Conservation (phyloP, 2,888 invertebrate species). For the Oscheius sp. region DNA sequence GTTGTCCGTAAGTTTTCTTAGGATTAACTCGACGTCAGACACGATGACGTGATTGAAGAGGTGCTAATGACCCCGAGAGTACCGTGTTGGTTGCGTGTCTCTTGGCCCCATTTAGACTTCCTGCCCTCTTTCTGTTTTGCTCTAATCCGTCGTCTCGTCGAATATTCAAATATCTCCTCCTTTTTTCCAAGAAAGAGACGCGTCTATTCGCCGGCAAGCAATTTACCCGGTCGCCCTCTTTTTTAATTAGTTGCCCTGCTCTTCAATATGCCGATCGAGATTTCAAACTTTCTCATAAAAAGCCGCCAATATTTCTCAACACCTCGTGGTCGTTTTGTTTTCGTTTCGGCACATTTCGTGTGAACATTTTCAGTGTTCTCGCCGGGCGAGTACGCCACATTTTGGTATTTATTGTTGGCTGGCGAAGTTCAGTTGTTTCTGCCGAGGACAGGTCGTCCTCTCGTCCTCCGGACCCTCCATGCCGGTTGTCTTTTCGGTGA, state of each 20-base stretch:
- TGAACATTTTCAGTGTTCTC: slow-evolving; percentile 67
- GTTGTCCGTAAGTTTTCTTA: slow-evolving; percentile 63
- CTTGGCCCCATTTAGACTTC: not conserved
- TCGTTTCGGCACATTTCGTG: not conserved
- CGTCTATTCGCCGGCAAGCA: not conserved
- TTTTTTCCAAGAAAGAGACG: too few relatives aligned
- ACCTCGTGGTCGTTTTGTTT: not conserved
- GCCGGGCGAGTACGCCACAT: slow-evolving; percentile 61
- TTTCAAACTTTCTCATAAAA: too few relatives aligned
- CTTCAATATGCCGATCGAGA: not conserved
- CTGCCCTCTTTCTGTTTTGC: not conserved
- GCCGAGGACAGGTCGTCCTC: not conserved
- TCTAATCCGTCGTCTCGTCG: too few relatives aligned
- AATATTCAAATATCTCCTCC: too few relatives aligned
- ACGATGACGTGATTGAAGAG: not conserved
- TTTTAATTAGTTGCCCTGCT: slow-evolving; percentile 21
- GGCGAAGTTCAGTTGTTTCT: slow-evolving; percentile 70
- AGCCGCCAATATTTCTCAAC: not conserved
- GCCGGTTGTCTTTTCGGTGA: slow-evolving; percentile 69
- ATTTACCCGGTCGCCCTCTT: slow-evolving; percentile 3
- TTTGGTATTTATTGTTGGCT: slow-evolving; percentile 71
- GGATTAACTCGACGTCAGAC: not conserved
- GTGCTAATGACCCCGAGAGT: not conserved
- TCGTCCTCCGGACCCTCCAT: slow-evolving; percentile 44
- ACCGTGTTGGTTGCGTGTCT: too few relatives aligned